Evolutionary conservation across 2,888 invertebrate species (phyloP).

Genomic region (Incurvaria masculella): DNA sequence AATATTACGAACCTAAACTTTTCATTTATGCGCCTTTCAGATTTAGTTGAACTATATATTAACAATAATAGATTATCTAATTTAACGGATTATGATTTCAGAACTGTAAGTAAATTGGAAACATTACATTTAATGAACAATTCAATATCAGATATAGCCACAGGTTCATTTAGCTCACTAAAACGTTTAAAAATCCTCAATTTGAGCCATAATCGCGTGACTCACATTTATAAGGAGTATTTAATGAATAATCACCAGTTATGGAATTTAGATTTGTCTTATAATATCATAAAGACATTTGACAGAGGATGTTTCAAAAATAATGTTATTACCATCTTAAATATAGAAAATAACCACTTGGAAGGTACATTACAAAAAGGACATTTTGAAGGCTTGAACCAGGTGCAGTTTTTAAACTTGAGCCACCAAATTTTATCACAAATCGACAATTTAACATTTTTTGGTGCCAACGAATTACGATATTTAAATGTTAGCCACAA

Average conservation of each 20-base stretch:
- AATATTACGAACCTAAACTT: not conserved
- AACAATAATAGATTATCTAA: not conserved
- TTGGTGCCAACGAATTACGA: not conserved
- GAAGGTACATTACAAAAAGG: not conserved
- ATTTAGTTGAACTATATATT: not conserved
- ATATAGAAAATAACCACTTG: not conserved
- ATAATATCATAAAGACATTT: not conserved
- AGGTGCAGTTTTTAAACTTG: not conserved
- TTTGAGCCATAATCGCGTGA: not conserved
- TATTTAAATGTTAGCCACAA: not conserved
- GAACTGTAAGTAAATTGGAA: not conserved
- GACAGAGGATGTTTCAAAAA: not conserved
- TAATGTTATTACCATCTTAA: not conserved
- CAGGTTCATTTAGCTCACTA: not conserved
- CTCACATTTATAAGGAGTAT: not conserved
- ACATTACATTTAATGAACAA: not conserved
- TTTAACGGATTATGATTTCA: not conserved
- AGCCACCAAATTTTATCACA: not conserved
- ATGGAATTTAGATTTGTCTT: not conserved
- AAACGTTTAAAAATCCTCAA: not conserved
- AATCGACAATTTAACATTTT: not conserved
- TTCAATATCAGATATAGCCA: not conserved
- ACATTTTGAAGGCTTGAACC: not conserved
- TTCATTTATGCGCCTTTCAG: not conserved
- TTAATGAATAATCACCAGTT: not conserved